Conservation (phyloP, 2,888 invertebrate species). For the Drosophila fungiperda region DNA sequence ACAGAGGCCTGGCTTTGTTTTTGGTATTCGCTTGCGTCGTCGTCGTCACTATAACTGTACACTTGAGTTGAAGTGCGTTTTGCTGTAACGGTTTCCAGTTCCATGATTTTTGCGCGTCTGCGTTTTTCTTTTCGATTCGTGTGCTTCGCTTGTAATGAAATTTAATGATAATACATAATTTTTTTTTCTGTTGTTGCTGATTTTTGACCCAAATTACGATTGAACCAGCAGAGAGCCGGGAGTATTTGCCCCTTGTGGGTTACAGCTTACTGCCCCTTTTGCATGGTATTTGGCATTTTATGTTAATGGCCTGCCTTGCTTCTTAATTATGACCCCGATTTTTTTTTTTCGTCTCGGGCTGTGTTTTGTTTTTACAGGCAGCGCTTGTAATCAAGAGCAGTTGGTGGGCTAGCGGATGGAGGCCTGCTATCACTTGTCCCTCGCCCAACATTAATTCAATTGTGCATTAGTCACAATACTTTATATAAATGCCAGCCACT, state of each 20-base stretch:
- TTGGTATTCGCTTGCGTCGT: constrained; percentile 47
- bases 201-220: constrained; percentile 79
- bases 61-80: constrained; percentile 72
- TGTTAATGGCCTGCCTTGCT: constrained; percentile 48
- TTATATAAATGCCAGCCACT: constrained; percentile 39
- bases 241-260: constrained; percentile 40
- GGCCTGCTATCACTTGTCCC: constrained; percentile 1
- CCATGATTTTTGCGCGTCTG: constrained; percentile 65
- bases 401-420: not conserved
- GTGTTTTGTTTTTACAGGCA: constrained; percentile 19
- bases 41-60: constrained; percentile 66
- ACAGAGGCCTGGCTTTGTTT: constrained; percentile 55
- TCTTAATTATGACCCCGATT: constrained; percentile 55
- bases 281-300: constrained; percentile 56
- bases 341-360: constrained; percentile 26
- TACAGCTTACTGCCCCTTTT: constrained; percentile 20
- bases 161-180: constrained; percentile 82
- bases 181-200: constrained; percentile 31
- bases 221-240: constrained; percentile 47
- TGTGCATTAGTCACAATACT: constrained; percentile 61
- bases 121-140: constrained; percentile 55
- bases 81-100: constrained; percentile 73
- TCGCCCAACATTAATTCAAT: constrained; percentile 47
- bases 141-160: constrained; percentile 71
- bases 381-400: constrained; percentile 34